Conservation (phyloP, 2,888 invertebrate species). For the Cremastinae sp. region DNA sequence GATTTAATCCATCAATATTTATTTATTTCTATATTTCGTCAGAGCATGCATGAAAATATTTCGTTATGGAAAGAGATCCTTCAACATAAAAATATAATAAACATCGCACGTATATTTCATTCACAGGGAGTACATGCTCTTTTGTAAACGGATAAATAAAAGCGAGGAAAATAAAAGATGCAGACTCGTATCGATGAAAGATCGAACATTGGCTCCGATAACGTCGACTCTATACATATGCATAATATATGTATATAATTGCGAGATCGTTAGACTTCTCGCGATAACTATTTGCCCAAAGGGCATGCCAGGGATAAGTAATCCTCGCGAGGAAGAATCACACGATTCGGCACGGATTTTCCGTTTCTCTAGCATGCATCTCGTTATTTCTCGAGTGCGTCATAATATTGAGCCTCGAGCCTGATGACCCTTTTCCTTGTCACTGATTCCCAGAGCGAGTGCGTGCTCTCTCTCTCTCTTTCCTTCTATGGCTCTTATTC, state of each 20-base stretch:
- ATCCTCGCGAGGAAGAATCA: constrained; percentile 17
- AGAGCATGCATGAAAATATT: too few relatives aligned
- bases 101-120: too few relatives aligned
- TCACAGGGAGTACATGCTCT: too few relatives aligned
- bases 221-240: constrained; percentile 35
- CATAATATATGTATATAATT: constrained; percentile 55
- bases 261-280: constrained; percentile 73
- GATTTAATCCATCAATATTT: too few relatives aligned
- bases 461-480: constrained; percentile 55
- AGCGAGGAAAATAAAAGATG: too few relatives aligned
- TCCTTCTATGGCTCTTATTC: constrained; percentile 41
- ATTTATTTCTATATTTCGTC: too few relatives aligned
- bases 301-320: not conserved
- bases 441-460: constrained; percentile 56
- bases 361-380: constrained; percentile 28
- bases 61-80: too few relatives aligned
- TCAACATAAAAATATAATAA: too few relatives aligned
- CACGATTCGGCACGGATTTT: constrained; percentile 58
- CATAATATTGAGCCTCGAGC: constrained; percentile 59
- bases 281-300: constrained; percentile 57
- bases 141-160: too few relatives aligned
- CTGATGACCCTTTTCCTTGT: constrained; percentile 56
- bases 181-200: too few relatives aligned
- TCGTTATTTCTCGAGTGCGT: constrained; percentile 51
- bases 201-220: constrained; percentile 37